Evolutionary conservation across 2,888 invertebrate species (phyloP).

Genomic region (Caenorhabditis sp.): DNA sequence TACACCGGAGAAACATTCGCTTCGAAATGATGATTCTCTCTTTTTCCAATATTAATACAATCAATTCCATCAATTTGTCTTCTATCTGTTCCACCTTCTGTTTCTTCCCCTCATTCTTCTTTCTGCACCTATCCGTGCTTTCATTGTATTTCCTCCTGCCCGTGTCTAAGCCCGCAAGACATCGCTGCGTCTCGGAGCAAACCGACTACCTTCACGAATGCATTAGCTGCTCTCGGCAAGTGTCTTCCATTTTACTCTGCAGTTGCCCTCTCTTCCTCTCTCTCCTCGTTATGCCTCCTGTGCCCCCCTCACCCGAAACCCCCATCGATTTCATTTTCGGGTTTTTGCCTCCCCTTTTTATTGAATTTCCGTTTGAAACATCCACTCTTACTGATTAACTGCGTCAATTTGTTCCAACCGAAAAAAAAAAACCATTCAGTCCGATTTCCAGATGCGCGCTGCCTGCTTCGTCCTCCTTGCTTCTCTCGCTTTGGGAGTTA

Average conservation of each 20-base stretch:
- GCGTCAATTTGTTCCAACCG: background rate
- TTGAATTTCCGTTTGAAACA: background rate
- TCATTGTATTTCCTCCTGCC: conserved; percentile 29
- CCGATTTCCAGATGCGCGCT: conserved; percentile 51
- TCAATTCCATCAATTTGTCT: conserved; percentile 13
- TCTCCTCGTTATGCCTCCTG: conserved; percentile 9
- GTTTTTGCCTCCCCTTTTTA: conserved; percentile 8
- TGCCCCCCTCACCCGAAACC: background rate
- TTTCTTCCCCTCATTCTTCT: conserved; percentile 19
- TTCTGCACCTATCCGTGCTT: conserved; percentile 48
- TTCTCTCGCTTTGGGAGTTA: conserved; percentile 61
- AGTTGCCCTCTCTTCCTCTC: conserved; percentile 43
- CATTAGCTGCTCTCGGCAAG: conserved; percentile 59
- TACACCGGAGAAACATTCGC: too few species aligned
- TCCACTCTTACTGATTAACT: background rate
- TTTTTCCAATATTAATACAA: too few species aligned
- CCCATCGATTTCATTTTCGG: conserved; percentile 44
- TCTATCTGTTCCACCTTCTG: conserved; percentile 3
- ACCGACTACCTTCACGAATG: conserved; percentile 54
- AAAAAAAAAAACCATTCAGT: background rate
- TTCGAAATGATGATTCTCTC: too few species aligned
- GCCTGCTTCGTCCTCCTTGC: conserved; percentile 50
- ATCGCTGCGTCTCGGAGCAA: conserved; percentile 51
- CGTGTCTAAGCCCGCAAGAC: conserved; percentile 25
- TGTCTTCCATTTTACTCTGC: conserved; percentile 54